Evolutionary conservation across 2,888 invertebrate species (phyloP), one percentile per base, ranked within the genome.

Genomic region (Mylabris sibirica): DNA sequence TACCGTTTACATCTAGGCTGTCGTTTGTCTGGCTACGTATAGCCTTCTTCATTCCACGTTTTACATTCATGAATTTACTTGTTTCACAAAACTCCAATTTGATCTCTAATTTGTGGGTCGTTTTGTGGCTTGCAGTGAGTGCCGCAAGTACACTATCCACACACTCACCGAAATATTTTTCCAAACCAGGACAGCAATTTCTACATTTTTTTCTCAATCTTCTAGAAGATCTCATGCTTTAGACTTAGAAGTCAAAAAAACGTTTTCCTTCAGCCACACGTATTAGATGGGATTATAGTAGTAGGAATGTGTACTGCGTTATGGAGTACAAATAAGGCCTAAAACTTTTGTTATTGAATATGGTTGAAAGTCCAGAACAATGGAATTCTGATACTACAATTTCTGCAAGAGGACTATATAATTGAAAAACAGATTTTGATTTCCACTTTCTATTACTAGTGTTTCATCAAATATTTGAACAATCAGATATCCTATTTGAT

Each of bases 321-420:
- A 41, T 41, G 41, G 41, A 41, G n/a, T 41, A 41, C 12, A 41
- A n/a, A 41, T 1, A 41, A 41, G 41, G 12, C 3, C 2, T 41
- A n/a, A 41, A 41, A 41, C 41, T 41, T n/a, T 41, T 41, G 41
- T 41, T n/a, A n/a, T n/a, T 41, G 14, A 41, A 41, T 41, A 41
- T n/a, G 41, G 14, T 41, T n/a, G 41, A 41, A 41, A 41, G 14
- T 41, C n/a, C 41, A 41, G 41, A 41, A n/a, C 2, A 41, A 41
- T 41, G 41, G 41, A 12, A 41, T 41, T 41, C 41, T 41, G 41
- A 41, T n/a, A 41, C 41, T n/a, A 41, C 41, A 41, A 41, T 41
- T n/a, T 5, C 41, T 41, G 41, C n/a, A 41, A 41, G 41, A 41
- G 41, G 41, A n/a, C 12, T 41, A 41, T 41, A 41, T 12, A 14